Conservation (phyloP, 1,140 invertebrate species). For the Piezodorus guildinii region DNA sequence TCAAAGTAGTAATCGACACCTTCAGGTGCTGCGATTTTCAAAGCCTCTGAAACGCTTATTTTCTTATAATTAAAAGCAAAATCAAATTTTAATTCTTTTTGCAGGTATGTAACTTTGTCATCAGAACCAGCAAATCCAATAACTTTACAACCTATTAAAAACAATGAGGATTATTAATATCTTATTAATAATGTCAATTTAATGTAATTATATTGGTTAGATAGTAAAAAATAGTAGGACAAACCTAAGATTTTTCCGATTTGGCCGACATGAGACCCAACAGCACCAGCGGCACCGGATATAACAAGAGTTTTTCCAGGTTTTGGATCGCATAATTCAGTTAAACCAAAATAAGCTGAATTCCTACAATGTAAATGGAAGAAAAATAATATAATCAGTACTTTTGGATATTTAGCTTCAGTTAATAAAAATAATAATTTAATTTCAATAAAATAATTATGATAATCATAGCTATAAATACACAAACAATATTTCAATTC, state of each 20-base stretch:
- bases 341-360: slow-evolving; percentile 59
- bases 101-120: slow-evolving; percentile 55
- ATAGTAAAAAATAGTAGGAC: neutral
- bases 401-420: too few relatives aligned
- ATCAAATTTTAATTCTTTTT: slow-evolving; percentile 53
- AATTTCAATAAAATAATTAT: too few relatives aligned
- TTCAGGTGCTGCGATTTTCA: slow-evolving; percentile 41
- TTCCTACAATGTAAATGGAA: slow-evolving; percentile 37
- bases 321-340: slow-evolving; percentile 53
- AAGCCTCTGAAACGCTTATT: slow-evolving; percentile 37
- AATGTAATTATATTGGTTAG: neutral
- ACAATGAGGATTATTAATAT: neutral
- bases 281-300: slow-evolving; percentile 49
- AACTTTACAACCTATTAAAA: slow-evolving; percentile 45
- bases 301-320: slow-evolving; percentile 54
- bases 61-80: slow-evolving; percentile 59
- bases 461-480: too few relatives aligned
- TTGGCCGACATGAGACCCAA: slow-evolving; percentile 58
- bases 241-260: slow-evolving; percentile 52
- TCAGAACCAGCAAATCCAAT: slow-evolving; percentile 59
- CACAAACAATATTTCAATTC: too few relatives aligned
- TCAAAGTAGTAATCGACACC: slow-evolving; percentile 46
- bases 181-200: neutral
- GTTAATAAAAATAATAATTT: too few relatives aligned
- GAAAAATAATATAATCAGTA: too few relatives aligned